A percentile compares a stretch with the other conserved stretches of the same genome.
phyloP scores from a whole-genome alignment of 2,888 invertebrate species.

The Apotomis capreana region DNA sequence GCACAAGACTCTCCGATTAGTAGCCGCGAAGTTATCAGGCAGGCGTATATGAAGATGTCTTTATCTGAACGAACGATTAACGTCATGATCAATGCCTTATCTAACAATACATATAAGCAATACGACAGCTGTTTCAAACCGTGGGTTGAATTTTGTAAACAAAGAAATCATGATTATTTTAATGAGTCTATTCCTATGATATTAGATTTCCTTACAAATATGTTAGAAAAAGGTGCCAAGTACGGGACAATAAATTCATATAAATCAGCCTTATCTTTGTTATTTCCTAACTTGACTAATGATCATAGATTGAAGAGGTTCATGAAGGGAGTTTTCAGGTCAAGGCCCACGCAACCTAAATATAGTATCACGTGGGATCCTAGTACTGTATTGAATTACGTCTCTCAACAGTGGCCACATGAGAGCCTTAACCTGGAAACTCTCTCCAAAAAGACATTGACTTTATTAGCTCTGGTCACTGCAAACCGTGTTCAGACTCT shows the following conservation, averaged over 20 bases:
- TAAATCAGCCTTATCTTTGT: background rate
- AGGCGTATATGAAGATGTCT: background rate
- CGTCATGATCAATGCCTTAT: background rate
- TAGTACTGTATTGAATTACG: constrained; percentile 25
- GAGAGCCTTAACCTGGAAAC: too few species aligned
- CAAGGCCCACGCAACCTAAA: constrained; percentile 40
- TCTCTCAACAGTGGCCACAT: constrained; percentile 23
- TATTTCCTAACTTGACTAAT: background rate
- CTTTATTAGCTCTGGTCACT: constrained; percentile 1
- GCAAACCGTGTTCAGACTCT: background rate
- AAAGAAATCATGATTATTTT: too few species aligned
- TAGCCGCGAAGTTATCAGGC: constrained; percentile 6
- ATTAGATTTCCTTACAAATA: background rate
- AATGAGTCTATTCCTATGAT: background rate
- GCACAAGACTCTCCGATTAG: background rate
- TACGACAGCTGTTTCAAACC: background rate
- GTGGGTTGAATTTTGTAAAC: too few species aligned
- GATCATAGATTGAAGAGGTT: background rate
- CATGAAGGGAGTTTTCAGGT: too few species aligned
- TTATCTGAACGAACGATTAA: background rate
- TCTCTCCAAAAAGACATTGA: background rate
- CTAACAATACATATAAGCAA: background rate
- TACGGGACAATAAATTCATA: constrained; percentile 2
- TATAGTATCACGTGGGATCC: constrained; percentile 52
- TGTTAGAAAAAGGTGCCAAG: constrained; percentile 1